These are phyloP conservation scores for Nibea coibor DNA, from an alignment of 2,113 vertebrate genomes.

Conservation along the genomic window DNA sequence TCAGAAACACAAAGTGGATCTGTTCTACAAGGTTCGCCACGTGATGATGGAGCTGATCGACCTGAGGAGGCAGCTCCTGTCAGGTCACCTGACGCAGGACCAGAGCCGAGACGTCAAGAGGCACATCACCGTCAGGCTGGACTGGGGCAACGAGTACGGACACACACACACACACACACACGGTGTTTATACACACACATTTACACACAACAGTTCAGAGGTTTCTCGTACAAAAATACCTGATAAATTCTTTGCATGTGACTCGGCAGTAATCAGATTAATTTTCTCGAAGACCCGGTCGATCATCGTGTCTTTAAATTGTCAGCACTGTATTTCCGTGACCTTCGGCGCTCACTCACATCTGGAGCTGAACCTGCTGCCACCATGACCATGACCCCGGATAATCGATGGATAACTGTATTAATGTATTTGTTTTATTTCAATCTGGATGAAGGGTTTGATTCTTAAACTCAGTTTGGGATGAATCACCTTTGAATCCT, in stretches of 20 bases:
- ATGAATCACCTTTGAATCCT: too few relatives aligned
- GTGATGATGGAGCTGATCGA: slow-evolving; percentile 99
- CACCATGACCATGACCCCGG: too few relatives aligned
- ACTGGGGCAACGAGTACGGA: slow-evolving; percentile 99
- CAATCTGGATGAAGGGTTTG: background rate
- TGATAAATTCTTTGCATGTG: too few relatives aligned
- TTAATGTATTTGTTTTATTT: background rate
- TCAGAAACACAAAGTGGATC: slow-evolving; percentile 97
- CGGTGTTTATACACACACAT: background rate
- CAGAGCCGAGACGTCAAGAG: slow-evolving; percentile 96
- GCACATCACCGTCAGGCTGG: slow-evolving; percentile 94
- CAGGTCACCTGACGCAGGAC: slow-evolving; percentile 96
- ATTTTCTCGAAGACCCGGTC: too few relatives aligned
- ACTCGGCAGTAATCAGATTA: too few relatives aligned
- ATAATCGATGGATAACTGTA: too few relatives aligned
- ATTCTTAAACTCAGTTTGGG: background rate
- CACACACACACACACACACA: background rate
- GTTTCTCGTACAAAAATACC: too few relatives aligned
- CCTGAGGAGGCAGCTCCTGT: slow-evolving; percentile 94
- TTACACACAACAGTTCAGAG: background rate
- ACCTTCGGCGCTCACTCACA: too few relatives aligned
- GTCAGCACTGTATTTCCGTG: too few relatives aligned
- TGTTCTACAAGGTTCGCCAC: slow-evolving; percentile 98
- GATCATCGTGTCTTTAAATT: too few relatives aligned
- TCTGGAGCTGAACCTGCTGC: too few relatives aligned